These are phyloP conservation scores for Brachynemurus nebulosus DNA, from an alignment of 2,888 invertebrate species.

Conservation along the genomic window DNA sequence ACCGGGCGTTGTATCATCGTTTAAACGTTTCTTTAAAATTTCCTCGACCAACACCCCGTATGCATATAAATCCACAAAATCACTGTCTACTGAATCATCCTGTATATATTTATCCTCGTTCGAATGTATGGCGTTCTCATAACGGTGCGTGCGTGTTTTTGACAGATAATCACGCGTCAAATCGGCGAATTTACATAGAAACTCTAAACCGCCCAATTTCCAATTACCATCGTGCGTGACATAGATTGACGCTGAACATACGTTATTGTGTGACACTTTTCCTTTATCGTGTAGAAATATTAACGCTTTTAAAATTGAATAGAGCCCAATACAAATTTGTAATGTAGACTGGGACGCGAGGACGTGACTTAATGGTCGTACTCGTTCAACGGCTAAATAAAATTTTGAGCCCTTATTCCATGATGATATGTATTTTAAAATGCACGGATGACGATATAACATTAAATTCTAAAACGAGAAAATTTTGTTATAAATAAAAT, in stretches of 20 bases:
- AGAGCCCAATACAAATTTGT: constrained; percentile 73
- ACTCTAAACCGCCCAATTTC: constrained; percentile 79
- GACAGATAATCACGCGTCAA: constrained; percentile 49
- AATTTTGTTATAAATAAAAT: constrained; percentile 3
- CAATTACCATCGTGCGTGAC: constrained; percentile 72
- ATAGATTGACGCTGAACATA: constrained; percentile 66
- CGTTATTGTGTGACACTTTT: constrained; percentile 67
- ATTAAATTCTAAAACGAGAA: constrained; percentile 57
- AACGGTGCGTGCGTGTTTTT: constrained; percentile 49
- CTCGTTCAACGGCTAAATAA: constrained; percentile 70
- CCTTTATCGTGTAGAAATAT: constrained; percentile 77
- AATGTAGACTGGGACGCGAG: constrained; percentile 52
- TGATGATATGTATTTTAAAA: constrained; percentile 66
- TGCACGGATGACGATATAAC: constrained; percentile 75
- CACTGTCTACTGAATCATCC: constrained; percentile 31
- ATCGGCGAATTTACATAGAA: constrained; percentile 54
- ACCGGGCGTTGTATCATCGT: constrained; percentile 48
- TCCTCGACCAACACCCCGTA: constrained; percentile 64
- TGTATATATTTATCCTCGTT: constrained; percentile 43
- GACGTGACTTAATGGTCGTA: constrained; percentile 56
- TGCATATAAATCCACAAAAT: constrained; percentile 61
- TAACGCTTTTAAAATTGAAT: constrained; percentile 65
- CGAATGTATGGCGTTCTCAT: constrained; percentile 56
- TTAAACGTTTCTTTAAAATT: constrained; percentile 45
- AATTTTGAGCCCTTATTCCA: constrained; percentile 64